A percentile compares a stretch with the other conserved stretches of the same genome.
Evolutionary conservation across 1,140 invertebrate species (phyloP).

Genomic region (Spodoptera litura): DNA sequence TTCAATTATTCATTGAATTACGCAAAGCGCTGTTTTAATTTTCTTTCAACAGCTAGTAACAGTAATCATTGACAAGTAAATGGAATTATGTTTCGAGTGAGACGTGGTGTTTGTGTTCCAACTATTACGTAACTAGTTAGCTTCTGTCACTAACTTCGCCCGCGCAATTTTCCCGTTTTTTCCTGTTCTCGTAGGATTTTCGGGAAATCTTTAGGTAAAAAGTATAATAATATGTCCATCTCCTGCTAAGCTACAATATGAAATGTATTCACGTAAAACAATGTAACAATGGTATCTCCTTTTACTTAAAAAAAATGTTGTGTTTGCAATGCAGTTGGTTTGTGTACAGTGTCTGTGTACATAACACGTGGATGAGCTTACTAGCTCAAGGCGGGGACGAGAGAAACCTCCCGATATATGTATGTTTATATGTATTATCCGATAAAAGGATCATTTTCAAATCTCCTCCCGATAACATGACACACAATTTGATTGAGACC

Average conservation of each 20-base stretch:
- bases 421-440: background rate
- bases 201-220: too few relatives aligned
- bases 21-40: constrained; percentile 6
- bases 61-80: background rate
- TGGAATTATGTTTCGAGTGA: too few relatives aligned
- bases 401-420: background rate
- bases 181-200: too few relatives aligned
- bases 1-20: constrained; percentile 21
- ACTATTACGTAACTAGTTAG: too few relatives aligned
- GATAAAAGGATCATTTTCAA: constrained; percentile 6
- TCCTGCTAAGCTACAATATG: too few relatives aligned
- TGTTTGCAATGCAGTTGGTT: background rate
- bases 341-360: background rate
- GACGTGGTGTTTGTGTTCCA: too few relatives aligned
- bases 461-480: background rate
- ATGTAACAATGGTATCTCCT: too few relatives aligned
- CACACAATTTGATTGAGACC: constrained; percentile 4
- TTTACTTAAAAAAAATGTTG: background rate
- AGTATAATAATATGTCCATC: too few relatives aligned
- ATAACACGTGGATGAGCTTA: constrained; percentile 12
- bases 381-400: background rate
- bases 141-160: too few relatives aligned
- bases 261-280: too few relatives aligned
- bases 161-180: too few relatives aligned
- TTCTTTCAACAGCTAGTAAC: background rate